Conservation (phyloP, 2,797 vertebrate species). For the Lepus townsendii region DNA sequence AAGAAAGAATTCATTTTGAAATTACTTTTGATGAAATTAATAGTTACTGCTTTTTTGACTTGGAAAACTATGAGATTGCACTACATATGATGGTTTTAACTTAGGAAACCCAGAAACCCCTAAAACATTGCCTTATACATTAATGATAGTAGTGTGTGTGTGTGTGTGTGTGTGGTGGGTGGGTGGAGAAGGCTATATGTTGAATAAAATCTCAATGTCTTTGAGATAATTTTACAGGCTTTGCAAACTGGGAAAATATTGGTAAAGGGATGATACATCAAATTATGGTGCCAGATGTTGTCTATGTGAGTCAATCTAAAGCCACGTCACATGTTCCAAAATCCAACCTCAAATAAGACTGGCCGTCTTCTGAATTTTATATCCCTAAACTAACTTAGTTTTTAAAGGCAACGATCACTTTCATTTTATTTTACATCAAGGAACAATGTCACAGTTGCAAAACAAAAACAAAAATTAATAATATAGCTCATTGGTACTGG, state of each 20-base stretch:
- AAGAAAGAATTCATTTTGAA: background rate
- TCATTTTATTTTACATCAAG: too few relatives aligned
- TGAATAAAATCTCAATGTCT: background rate
- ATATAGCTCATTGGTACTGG: too few relatives aligned
- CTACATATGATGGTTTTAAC: background rate
- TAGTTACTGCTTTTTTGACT: background rate
- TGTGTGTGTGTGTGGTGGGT: too few relatives aligned
- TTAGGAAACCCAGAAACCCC: background rate
- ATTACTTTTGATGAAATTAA: background rate
- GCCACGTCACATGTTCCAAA: background rate
- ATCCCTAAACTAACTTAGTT: background rate
- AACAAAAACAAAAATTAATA: too few relatives aligned
- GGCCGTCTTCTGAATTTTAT: background rate
- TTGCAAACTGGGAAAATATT: background rate
- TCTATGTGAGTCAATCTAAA: background rate
- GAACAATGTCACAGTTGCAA: too few relatives aligned
- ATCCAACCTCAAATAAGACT: background rate
- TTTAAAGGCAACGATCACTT: too few relatives aligned
- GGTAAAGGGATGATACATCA: background rate
- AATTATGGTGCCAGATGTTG: background rate
- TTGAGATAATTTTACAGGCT: background rate
- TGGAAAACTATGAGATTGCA: background rate
- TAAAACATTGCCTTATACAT: background rate
- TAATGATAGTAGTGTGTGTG: background rate
- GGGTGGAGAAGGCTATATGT: background rate